phyloP scores from a whole-genome alignment of 1,140 invertebrate genomes.

The Propsilocerus akamusi region DNA sequence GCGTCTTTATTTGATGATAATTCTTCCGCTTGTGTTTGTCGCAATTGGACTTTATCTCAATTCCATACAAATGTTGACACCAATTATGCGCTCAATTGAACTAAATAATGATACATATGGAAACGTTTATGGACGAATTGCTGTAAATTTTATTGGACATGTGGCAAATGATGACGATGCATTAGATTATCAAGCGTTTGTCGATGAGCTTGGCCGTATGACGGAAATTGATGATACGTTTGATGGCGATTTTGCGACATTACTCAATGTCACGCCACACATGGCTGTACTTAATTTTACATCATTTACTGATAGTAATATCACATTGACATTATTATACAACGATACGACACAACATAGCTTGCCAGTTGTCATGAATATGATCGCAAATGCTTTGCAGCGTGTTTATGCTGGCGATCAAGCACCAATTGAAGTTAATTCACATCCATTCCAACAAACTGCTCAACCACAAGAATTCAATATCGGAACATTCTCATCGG shows the following conservation, averaged over 20 bases:
- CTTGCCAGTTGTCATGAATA: conserved; percentile 53
- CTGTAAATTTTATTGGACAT: background rate
- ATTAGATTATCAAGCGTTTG: background rate
- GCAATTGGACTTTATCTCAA: conserved; percentile 46
- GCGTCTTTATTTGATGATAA: conserved; percentile 25
- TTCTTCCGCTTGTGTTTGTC: conserved; percentile 33
- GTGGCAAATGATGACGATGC: conserved; percentile 19
- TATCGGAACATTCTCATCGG: conserved; percentile 44
- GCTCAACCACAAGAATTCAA: conserved; percentile 48
- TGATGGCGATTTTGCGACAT: conserved; percentile 38
- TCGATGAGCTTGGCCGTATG: background rate
- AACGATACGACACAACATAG: conserved; percentile 65
- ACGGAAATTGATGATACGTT: conserved; percentile 28
- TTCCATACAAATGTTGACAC: conserved; percentile 38
- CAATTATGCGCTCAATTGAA: conserved; percentile 37
- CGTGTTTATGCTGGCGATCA: conserved; percentile 17
- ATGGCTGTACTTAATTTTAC: conserved; percentile 44
- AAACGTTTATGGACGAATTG: conserved; percentile 17
- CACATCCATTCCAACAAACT: conserved; percentile 51
- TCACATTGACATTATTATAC: conserved; percentile 41
- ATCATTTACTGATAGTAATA: conserved; percentile 27
- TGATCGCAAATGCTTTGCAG: conserved; percentile 50
- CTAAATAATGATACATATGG: conserved; percentile 31
- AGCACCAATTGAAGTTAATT: conserved; percentile 28
- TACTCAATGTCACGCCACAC: conserved; percentile 37